Percentiles rank a stretch among this genome's conserved stretches.
Conservation (phyloP, 1,140 invertebrate species). For the Drosophila littoralis region DNA sequence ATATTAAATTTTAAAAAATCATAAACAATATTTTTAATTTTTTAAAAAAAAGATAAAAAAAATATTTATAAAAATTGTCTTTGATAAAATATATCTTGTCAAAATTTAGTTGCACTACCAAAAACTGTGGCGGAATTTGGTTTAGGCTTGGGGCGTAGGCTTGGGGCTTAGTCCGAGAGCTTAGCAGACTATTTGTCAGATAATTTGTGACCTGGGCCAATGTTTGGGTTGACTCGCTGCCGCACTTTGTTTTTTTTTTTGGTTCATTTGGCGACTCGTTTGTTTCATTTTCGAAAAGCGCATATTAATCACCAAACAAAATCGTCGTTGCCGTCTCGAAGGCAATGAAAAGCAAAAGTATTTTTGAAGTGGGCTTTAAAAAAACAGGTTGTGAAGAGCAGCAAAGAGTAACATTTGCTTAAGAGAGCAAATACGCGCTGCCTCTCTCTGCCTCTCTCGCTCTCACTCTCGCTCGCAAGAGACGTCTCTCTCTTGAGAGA, state of each 20-base stretch:
- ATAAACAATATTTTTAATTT: no score
- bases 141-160: no score
- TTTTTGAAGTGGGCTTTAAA: slow-evolving; percentile 80
- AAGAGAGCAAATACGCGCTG: slow-evolving; percentile 44
- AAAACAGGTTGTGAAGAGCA: slow-evolving; percentile 76
- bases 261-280: slow-evolving; percentile 51
- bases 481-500: slow-evolving; percentile 20
- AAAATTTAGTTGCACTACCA: no score
- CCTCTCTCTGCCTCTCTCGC: slow-evolving; percentile 23
- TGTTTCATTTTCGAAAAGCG: slow-evolving; percentile 72
- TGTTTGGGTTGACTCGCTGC: slow-evolving; percentile 40
- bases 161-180: no score
- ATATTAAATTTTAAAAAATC: no score
- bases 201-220: slow-evolving; percentile 65
- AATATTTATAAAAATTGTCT: no score
- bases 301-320: slow-evolving; percentile 75
- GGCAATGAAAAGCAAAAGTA: slow-evolving; percentile 82
- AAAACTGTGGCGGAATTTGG: no score
- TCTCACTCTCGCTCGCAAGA: slow-evolving; percentile 8
- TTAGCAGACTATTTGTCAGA: neutral
- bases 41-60: no score
- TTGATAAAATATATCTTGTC: no score
- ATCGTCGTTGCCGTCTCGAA: slow-evolving; percentile 63
- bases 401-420: slow-evolving; percentile 57
- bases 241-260: slow-evolving; percentile 45